Evolutionary conservation across 2,888 invertebrate genomes (phyloP).

Genomic region (Cyclophora albipunctata): DNA sequence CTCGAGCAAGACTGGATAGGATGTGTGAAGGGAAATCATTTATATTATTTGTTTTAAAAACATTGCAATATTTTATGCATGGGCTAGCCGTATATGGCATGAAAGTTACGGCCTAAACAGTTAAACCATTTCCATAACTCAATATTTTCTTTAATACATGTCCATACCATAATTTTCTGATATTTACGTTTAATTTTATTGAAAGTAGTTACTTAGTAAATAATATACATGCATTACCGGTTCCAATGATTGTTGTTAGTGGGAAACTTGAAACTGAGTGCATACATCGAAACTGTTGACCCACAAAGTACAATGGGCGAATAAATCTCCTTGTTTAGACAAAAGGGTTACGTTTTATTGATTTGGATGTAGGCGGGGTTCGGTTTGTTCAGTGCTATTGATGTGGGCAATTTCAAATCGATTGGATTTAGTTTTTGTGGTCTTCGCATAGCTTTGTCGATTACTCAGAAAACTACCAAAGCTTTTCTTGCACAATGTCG

Average conservation of each 20-base stretch:
- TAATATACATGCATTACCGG: constrained; percentile 29
- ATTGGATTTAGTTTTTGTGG: constrained; percentile 5
- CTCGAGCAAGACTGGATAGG: constrained; percentile 27
- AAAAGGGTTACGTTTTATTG: constrained; percentile 44
- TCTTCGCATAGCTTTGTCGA: too few species aligned
- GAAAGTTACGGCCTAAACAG: too few species aligned
- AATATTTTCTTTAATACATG: too few species aligned
- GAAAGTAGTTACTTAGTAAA: too few species aligned
- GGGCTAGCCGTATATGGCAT: too few species aligned
- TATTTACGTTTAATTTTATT: too few species aligned
- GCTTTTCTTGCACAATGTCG: too few species aligned
- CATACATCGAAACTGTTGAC: constrained; percentile 55
- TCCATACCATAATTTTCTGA: too few species aligned
- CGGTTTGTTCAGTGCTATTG: constrained; percentile 26
- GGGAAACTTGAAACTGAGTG: constrained; percentile 35
- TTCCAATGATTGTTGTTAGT: constrained; percentile 39
- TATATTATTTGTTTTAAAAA: constrained; percentile 1
- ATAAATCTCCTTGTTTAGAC: constrained; percentile 59
- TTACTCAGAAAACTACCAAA: too few species aligned
- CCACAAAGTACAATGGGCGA: constrained; percentile 56
- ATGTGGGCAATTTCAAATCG: constrained; percentile 2
- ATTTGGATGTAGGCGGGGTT: constrained; percentile 30
- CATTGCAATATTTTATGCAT: too few species aligned
- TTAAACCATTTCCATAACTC: too few species aligned
- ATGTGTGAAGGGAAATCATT: constrained; percentile 22